A percentile compares a stretch with the other conserved stretches of the same genome.
Conservation (phyloP, 2,113 vertebrate species). For the Rhodinocichla rosea region DNA sequence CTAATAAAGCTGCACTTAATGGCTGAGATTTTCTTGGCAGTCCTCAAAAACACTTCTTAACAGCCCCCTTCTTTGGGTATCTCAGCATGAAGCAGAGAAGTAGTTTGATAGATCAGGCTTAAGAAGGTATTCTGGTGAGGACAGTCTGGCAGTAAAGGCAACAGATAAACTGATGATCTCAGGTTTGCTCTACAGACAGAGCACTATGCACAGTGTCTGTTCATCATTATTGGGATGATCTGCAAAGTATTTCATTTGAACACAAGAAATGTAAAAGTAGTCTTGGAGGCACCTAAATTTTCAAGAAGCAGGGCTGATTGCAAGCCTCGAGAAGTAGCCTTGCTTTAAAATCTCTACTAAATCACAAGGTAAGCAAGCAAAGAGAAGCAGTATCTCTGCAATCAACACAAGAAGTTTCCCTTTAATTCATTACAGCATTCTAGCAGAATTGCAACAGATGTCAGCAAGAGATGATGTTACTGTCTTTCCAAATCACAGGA, state of each 20-base stretch:
- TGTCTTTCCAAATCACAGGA: background rate
- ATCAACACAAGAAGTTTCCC: background rate
- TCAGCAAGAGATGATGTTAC: background rate
- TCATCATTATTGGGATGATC: background rate
- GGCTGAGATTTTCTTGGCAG: background rate
- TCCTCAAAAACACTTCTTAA: background rate
- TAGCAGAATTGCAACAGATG: constrained; percentile 8
- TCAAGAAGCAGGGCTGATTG: background rate
- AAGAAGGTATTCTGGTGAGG: background rate
- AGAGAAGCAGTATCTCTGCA: background rate
- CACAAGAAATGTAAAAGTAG: background rate
- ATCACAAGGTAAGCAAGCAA: background rate
- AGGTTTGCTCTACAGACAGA: background rate
- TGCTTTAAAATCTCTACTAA: background rate
- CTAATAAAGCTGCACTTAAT: background rate
- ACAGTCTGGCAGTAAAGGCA: background rate
- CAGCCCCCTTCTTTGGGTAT: background rate
- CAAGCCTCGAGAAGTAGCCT: background rate
- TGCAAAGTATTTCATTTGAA: background rate
- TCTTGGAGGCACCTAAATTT: background rate
- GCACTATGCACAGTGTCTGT: background rate
- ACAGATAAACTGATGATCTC: background rate
- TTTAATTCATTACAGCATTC: background rate
- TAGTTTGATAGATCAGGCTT: background rate
- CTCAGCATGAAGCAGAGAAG: background rate